Base-by-base conservation (phyloP, 2,113 vertebrate genomes). In the Trematocara variabile region DNA sequence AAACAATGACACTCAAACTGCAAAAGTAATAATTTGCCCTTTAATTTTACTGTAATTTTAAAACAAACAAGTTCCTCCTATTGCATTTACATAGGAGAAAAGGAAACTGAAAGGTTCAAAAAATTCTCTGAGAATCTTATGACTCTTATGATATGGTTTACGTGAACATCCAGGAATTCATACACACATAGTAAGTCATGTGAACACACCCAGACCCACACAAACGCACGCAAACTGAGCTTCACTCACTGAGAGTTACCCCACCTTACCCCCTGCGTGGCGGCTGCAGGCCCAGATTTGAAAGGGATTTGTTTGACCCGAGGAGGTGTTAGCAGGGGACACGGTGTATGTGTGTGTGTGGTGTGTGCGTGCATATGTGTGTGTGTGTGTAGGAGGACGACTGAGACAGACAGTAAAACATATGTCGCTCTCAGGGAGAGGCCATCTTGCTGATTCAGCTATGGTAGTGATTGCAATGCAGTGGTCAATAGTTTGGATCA, bases 361-460 rank as follows among this genome's bases (percentile, higher is more conserved):
- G 28, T 44, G 85, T 84, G 77, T 81, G 81, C 52, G 79, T 81
- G 83, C 77, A 77, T 81, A 34, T 68, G 55, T 68, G 55, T 68
- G 3, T 81, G 82, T 73, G 79, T 80, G 81, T 63, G 81, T 81
- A 37, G 84, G 34, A 25, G 44, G 46, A 65, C 79, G 86, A 84
- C 86, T 89, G 84, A 93, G 90, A 92, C 94, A 95, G 95, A 96
- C 95, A 96, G 93, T 96, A 95, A 96, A 96, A 96, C 96, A 96
- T 96, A 96, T 96, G 96, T 95, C 93, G 68, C 95, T 88, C 93
- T 50, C 48, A 44, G 90, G 92, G 95, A 92, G 93, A 93, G 89
- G 78, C 73, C 93, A 91, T 91, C 91, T 91, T 48, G 86, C 93
- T 94, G 90, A 95, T 96, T 96, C 91, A 94, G 82, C 86, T 63